Evolutionary conservation across 2,888 invertebrate species (phyloP).

Genomic region (Germaria angustata): DNA sequence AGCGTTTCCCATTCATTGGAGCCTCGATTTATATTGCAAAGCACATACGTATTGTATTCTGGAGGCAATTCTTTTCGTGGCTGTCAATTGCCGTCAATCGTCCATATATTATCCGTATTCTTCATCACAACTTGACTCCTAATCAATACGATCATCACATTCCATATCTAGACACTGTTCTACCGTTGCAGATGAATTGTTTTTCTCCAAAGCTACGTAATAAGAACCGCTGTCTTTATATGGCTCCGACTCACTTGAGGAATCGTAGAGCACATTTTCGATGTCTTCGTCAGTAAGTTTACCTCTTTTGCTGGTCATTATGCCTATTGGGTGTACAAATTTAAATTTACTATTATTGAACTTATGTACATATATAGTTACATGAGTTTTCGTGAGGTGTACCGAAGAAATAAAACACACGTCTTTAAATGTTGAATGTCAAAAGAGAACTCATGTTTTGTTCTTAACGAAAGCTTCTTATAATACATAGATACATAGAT

Average conservation of each 20-base stretch:
- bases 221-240: slow-evolving; percentile 24
- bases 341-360: neutral
- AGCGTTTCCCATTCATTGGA: neutral
- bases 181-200: neutral
- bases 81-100: neutral
- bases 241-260: slow-evolving; percentile 12
- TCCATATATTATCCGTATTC: slow-evolving; percentile 9
- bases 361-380: neutral
- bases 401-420: too few species aligned
- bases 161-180: neutral
- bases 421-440: too few species aligned
- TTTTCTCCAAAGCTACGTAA: neutral
- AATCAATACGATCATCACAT: too few species aligned
- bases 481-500: too few species aligned
- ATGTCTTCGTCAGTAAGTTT: slow-evolving; percentile 10
- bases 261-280: neutral
- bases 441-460: too few species aligned
- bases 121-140: neutral
- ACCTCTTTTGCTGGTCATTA: slow-evolving; percentile 10
- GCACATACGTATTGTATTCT: neutral
- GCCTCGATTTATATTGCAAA: neutral
- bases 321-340: slow-evolving; percentile 3
- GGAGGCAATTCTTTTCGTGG: neutral
- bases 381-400: too few species aligned
- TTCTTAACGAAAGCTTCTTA: too few species aligned